These are phyloP conservation scores for Tenualosa thibaudeaui DNA, from an alignment of 2,797 vertebrate species.

Conservation along the genomic window DNA sequence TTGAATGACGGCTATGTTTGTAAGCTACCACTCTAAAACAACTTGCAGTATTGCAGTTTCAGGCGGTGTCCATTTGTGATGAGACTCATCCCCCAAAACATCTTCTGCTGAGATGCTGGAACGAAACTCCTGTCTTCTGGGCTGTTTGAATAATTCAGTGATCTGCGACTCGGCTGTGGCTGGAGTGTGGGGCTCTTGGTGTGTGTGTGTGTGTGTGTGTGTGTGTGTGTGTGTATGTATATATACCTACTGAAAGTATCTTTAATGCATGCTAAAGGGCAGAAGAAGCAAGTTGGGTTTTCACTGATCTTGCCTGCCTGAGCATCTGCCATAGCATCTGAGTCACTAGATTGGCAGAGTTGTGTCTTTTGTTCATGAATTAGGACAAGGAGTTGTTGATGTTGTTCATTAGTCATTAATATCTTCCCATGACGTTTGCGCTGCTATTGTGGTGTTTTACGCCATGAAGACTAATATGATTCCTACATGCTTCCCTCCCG, in stretches of 20 bases:
- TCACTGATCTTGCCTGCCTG: neutral
- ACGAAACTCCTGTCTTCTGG: constrained; percentile 51
- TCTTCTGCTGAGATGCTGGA: neutral
- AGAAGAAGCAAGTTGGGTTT: neutral
- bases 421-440: neutral
- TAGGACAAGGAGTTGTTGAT: constrained; percentile 20
- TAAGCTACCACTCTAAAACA: neutral
- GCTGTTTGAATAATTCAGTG: constrained; percentile 72
- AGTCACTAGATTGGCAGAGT: neutral
- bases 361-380: neutral
- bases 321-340: neutral
- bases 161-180: constrained; percentile 54
- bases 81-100: neutral
- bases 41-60: constrained; percentile 22
- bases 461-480: neutral
- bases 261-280: neutral
- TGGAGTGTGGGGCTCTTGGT: neutral
- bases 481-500: neutral
- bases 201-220: no score
- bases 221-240: no score
- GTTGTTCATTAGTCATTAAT: neutral
- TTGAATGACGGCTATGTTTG: constrained; percentile 30
- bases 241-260: neutral
- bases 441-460: neutral
- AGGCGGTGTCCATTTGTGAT: constrained; percentile 45